Evolutionary conservation across 2,797 vertebrate genomes (phyloP), one percentile per base, ranked within the genome.

Genomic region (Cygnus olor): DNA sequence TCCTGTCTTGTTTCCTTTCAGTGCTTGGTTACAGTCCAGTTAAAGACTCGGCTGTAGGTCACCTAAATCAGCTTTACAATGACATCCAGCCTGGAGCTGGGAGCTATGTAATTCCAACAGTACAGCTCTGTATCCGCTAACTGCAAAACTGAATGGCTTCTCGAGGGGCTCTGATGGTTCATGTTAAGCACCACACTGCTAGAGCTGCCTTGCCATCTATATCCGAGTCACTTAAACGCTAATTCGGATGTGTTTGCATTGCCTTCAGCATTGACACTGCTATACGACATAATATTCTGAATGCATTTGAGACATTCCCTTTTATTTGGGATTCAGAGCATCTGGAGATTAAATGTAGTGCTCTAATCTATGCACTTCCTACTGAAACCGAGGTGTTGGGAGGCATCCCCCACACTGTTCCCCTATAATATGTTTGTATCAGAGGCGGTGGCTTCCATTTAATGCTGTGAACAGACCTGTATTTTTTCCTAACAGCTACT

Each of bases 11-110:
- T 60, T 82, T 68, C 22, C 32, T 61, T 28, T 69, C 68, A 61
- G 13, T 49, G 34, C 85, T 57, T 11, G 51, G 45, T 56, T 84
- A 84, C 66, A 83, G 11, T 13, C 47, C 2, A 72, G 64, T 79
- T 81, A n/a, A 88, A 60, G 34, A 70, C 58, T 70, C 71, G 38
- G 66, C 71, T 91, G 72, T 72, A 81, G 70, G 70, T 91, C 70
- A 72, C 54, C 63, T 44, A 70, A 86, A 51, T 72, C 73, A 93
- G 66, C 66, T 86, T 93, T 83, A 63, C 22, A 49, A 49, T 24
- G 22, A 49, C 69, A 78, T 34, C 34, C 34, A 85, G 61, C 44
- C 79, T 89, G 0, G 0, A 76, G 58, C 3, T 68, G 49, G 69
- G 44, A 85, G 64, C 28, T 5, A 0, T 3, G 28, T 80, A 80